phyloP scores from a whole-genome alignment of 2,797 vertebrate genomes.

The Acrossocheilus wenchowensis region DNA sequence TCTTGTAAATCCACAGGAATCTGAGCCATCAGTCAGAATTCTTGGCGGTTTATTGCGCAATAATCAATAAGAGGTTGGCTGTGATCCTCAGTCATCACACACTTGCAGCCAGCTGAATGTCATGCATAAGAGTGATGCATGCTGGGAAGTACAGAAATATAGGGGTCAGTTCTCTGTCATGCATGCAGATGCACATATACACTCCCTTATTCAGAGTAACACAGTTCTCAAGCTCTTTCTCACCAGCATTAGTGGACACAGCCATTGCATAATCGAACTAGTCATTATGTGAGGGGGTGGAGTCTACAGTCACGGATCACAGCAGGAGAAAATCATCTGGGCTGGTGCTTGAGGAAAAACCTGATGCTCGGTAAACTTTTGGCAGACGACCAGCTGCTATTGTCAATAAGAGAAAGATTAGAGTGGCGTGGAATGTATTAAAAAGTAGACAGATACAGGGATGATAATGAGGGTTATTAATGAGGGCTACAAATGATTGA shows the following conservation, averaged over 20 bases:
- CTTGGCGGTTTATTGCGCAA: slow-evolving; percentile 10
- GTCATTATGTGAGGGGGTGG: slow-evolving; percentile 38
- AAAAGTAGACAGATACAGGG: not conserved
- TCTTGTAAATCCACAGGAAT: slow-evolving; percentile 38
- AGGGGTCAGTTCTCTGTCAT: not conserved
- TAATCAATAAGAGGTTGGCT: slow-evolving; percentile 42
- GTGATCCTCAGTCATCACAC: slow-evolving; percentile 26
- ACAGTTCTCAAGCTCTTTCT: not conserved
- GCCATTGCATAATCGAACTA: slow-evolving; percentile 47
- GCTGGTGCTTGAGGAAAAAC: slow-evolving; percentile 14
- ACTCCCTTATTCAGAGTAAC: slow-evolving; percentile 4
- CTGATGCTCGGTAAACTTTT: not conserved
- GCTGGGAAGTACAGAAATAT: slow-evolving; percentile 24
- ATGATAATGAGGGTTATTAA: not conserved
- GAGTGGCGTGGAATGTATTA: not conserved
- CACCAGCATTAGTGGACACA: slow-evolving; percentile 13
- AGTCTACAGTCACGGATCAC: slow-evolving; percentile 15
- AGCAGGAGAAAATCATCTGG: slow-evolving; percentile 34
- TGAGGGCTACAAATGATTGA: not conserved
- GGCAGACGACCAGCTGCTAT: slow-evolving; percentile 43
- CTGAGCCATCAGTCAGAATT: slow-evolving; percentile 22
- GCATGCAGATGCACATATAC: not conserved
- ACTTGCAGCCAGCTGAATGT: slow-evolving; percentile 18
- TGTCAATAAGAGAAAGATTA: slow-evolving; percentile 15
- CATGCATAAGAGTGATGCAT: slow-evolving; percentile 37